Percentiles rank a stretch among this genome's conserved stretches.
phyloP scores from a whole-genome alignment of 2,797 vertebrate species.

The Erethizon dorsatum region DNA sequence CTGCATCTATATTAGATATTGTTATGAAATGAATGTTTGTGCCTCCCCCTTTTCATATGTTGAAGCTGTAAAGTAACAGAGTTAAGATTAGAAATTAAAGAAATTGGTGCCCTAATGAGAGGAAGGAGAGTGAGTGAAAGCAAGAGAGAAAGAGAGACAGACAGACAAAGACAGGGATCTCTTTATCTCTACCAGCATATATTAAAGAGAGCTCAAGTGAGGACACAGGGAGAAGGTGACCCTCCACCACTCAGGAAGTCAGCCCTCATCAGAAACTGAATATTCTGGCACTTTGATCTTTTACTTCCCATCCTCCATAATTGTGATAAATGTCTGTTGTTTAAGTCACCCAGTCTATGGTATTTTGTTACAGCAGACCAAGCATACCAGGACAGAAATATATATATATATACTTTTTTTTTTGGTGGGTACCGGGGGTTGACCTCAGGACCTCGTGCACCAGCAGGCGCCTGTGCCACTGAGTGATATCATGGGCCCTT shows the following conservation, averaged over 20 bases:
- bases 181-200: neutral
- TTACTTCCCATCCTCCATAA: neutral
- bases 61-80: neutral
- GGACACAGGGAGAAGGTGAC: neutral
- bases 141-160: neutral
- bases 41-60: neutral
- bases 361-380: slow-evolving; percentile 1
- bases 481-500: too few relatives aligned
- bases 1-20: neutral
- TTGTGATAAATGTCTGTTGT: neutral
- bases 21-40: neutral
- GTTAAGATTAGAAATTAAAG: slow-evolving; percentile 19
- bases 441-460: too few relatives aligned
- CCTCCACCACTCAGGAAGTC: neutral
- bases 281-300: neutral
- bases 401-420: too few relatives aligned
- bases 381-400: neutral
- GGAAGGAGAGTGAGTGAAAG: neutral
- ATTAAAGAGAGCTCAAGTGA: neutral
- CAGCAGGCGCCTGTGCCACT: too few relatives aligned
- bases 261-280: neutral
- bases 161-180: too few relatives aligned
- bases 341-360: neutral
- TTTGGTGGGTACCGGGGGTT: too few relatives aligned
- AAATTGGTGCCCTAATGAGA: neutral